Evolutionary conservation across 2,888 invertebrate genomes (phyloP), one percentile per base, ranked within the genome.

Genomic region (Nemapogon koenigi): DNA sequence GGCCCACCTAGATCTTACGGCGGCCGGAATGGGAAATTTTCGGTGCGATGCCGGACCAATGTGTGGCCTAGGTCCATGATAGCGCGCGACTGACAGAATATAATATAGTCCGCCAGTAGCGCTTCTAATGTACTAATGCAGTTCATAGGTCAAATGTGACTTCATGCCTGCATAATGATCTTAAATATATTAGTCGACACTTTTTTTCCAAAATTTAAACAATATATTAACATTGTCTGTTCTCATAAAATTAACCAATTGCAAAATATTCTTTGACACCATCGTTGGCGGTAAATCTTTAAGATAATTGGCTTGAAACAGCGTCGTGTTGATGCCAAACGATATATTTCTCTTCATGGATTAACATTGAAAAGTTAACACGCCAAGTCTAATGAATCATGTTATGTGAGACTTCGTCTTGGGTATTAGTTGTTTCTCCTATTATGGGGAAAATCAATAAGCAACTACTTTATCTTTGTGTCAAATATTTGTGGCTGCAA

Each of bases 271-370:
- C 46, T 43, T 19, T 41, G 31, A 15, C 25, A n/a, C 28, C 38
- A 39, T 32, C 40, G 36, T 39, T 40, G 46, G 49, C 46, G 46
- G 50, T 55, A 55, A 52, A 52, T 55, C 51, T 52, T 45, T 35
- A 42, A 50, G 46, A 50, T 52, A 55, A 53, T 53, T 53, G 52
- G 50, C 46, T 29, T 37, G 43, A 44, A 44, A 46, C 43, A 43
- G 45, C 41, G 32, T 28, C 37, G 45, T 44, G 45, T 45, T 47
- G 46, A 48, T 48, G 48, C 48, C 45, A 46, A 47, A 17, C 17
- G 19, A 37, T 37, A 17, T 37, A 37, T 28, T 37, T 37, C 28
- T 16, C 27, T n/a, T 22, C 28, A 3, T 28, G 17, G 28, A 37
- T 37, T 37, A 17, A 14, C 33, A 33, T 33, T 19, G 11, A 33